phyloP scores from a whole-genome alignment of 2,888 invertebrate genomes.

The Sialis lutaria region DNA sequence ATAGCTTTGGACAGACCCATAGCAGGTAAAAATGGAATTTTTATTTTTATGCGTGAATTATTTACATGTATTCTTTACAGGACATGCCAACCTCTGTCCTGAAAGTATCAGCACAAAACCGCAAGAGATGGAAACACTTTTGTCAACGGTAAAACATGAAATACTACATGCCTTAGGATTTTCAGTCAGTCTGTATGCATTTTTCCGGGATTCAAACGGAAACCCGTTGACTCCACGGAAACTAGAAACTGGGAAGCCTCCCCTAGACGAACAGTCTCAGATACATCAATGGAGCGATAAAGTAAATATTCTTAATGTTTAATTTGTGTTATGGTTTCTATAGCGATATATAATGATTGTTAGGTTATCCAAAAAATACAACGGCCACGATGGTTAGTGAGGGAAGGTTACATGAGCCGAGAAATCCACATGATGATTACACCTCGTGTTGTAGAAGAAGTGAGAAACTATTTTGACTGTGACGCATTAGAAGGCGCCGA shows the following conservation, averaged over 20 bases:
- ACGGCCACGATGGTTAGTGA: constrained; percentile 56
- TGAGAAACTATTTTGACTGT: constrained; percentile 76
- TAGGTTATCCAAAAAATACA: constrained; percentile 15
- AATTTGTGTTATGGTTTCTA: not conserved
- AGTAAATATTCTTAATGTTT: constrained; percentile 39
- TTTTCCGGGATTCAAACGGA: constrained; percentile 83
- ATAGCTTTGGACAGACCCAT: constrained; percentile 66
- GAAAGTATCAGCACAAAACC: constrained; percentile 80
- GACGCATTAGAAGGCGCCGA: constrained; percentile 84
- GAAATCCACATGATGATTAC: constrained; percentile 80
- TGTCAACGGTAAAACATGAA: constrained; percentile 97
- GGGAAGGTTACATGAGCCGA: constrained; percentile 55
- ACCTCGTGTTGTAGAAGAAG: constrained; percentile 77
- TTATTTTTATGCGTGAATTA: not conserved
- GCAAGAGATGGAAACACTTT: constrained; percentile 75
- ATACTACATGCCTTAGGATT: constrained; percentile 96
- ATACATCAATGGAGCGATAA: constrained; percentile 89
- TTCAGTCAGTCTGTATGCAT: constrained; percentile 91
- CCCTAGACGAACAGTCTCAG: constrained; percentile 73
- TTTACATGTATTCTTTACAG: constrained; percentile 20
- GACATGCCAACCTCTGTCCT: constrained; percentile 97
- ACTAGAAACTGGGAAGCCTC: constrained; percentile 75
- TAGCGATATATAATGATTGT: not conserved
- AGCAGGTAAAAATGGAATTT: constrained; percentile 4
- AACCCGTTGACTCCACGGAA: constrained; percentile 67